Conservation (phyloP, 2,888 invertebrate species). For the Graphium colonna region DNA sequence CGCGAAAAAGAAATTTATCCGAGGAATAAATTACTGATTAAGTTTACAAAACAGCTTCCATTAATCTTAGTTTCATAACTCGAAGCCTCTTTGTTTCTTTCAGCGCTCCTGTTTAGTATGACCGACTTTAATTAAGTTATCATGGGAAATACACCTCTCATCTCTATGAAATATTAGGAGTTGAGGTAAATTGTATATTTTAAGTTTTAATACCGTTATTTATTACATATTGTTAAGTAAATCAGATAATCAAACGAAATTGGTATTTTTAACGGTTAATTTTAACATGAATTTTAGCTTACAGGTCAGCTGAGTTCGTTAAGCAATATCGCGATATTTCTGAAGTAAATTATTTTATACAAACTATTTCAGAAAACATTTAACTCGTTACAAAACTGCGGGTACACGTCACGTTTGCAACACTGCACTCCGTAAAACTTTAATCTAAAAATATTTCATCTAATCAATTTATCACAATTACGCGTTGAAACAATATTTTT, state of each 20-base stretch:
- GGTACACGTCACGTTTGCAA: too few species aligned
- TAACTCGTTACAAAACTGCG: too few species aligned
- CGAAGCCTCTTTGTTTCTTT: slow-evolving; percentile 58
- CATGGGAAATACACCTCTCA: slow-evolving; percentile 67
- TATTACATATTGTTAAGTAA: background rate
- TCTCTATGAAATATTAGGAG: slow-evolving; percentile 56
- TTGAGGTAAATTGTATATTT: slow-evolving; percentile 47
- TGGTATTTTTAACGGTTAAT: too few species aligned
- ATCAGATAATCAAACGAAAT: background rate
- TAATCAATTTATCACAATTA: too few species aligned
- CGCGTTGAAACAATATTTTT: too few species aligned
- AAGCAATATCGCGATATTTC: too few species aligned
- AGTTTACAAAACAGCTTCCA: slow-evolving; percentile 60
- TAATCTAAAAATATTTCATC: too few species aligned
- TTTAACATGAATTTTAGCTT: too few species aligned
- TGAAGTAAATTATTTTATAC: too few species aligned
- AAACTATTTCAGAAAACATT: too few species aligned
- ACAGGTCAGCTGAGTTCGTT: too few species aligned
- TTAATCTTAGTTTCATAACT: slow-evolving; percentile 71
- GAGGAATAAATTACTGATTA: slow-evolving; percentile 52
- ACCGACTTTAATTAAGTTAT: slow-evolving; percentile 69
- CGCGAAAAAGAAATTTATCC: slow-evolving; percentile 27
- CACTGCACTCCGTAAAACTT: too few species aligned
- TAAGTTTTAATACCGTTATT: slow-evolving; percentile 29
- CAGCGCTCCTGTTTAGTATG: slow-evolving; percentile 47